A percentile compares a stretch with the other conserved stretches of the same genome.
phyloP scores from a whole-genome alignment of 2,797 vertebrate genomes.

The Muscicapa comitata region DNA sequence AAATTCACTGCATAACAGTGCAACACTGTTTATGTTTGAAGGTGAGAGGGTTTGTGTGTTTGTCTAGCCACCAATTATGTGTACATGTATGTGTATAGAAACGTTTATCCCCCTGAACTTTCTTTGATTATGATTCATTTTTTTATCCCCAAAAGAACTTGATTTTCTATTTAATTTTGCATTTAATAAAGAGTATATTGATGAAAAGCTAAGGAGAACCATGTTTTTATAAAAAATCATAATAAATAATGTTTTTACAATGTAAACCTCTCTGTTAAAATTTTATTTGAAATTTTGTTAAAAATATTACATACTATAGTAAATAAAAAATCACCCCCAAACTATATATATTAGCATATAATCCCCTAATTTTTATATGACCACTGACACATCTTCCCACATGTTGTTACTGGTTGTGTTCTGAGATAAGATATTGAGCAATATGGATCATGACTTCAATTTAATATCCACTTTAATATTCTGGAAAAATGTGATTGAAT shows the following conservation, averaged over 20 bases:
- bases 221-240: not conserved
- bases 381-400: not conserved
- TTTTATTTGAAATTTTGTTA: too few species aligned
- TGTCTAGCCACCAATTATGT: not conserved
- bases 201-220: not conserved
- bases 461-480: not conserved
- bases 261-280: not conserved
- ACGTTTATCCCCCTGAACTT: not conserved
- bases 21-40: not conserved
- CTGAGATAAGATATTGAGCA: not conserved
- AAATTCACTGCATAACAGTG: not conserved
- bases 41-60: not conserved
- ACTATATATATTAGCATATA: not conserved
- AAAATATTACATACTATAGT: not conserved
- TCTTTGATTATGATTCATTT: not conserved
- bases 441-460: not conserved
- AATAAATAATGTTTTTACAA: not conserved
- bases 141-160: not conserved
- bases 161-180: not conserved
- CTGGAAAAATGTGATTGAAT: not conserved
- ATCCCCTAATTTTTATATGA: not conserved
- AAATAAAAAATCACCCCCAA: rapidly evolving
- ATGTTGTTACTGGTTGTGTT: not conserved
- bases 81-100: not conserved
- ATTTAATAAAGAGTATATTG: not conserved